A percentile compares a stretch with the other conserved stretches of the same genome.
Evolutionary conservation across 2,113 vertebrate genomes (phyloP).

Genomic region (Balaenoptera acutorostrata): DNA sequence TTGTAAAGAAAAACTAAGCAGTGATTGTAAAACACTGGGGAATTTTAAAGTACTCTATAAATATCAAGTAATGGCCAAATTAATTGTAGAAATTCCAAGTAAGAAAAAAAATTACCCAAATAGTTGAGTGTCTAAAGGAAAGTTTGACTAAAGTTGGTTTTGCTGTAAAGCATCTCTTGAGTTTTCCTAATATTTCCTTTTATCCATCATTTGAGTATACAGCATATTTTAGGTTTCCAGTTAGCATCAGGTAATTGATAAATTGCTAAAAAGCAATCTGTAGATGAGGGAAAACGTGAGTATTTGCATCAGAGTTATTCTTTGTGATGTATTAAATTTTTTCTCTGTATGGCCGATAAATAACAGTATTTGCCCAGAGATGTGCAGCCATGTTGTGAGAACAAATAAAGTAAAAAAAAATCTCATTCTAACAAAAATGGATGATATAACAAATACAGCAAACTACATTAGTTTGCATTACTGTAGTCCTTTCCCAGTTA

Average conservation of each 20-base stretch:
- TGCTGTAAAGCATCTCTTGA: not conserved
- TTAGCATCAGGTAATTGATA: not conserved
- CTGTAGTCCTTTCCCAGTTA: not conserved
- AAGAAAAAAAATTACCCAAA: not conserved
- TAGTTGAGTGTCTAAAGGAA: not conserved
- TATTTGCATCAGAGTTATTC: not conserved
- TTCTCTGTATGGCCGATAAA: not conserved
- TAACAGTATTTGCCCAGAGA: not conserved
- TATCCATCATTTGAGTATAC: not conserved
- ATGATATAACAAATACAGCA: not conserved
- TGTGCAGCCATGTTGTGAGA: not conserved
- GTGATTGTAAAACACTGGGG: conserved; percentile 5
- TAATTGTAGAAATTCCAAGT: conserved; percentile 29
- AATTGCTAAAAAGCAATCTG: not conserved
- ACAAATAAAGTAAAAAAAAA: not conserved
- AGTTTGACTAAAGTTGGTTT: conserved; percentile 27
- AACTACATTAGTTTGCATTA: not conserved
- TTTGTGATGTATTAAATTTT: not conserved
- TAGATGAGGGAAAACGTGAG: not conserved
- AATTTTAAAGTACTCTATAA: conserved; percentile 40
- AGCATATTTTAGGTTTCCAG: not conserved
- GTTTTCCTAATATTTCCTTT: not conserved
- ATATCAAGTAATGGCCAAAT: conserved; percentile 23
- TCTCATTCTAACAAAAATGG: not conserved
- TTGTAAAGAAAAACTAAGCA: conserved; percentile 10